Base-by-base conservation (phyloP, 2,797 vertebrate genomes). In the Anomalospiza imberbis region DNA sequence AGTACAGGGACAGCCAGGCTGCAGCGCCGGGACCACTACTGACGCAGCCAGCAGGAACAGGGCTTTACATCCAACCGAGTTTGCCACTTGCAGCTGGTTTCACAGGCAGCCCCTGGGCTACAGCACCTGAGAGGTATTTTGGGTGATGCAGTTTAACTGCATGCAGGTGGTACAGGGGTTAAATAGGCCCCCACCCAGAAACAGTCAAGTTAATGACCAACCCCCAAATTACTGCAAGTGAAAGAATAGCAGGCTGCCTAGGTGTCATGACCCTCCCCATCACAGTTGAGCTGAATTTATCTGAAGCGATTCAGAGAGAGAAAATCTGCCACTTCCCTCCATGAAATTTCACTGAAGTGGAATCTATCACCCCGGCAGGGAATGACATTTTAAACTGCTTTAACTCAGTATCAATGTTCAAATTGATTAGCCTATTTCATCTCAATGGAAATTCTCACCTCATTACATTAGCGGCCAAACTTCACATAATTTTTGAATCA, bases 391-490 rank as follows among this genome's bases (percentile, higher is more conserved):
- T 96, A 93, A 96, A 97, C 74, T 50, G 68, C 93, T 95, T 91
- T 90, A 89, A 82, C 84, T 94, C 40, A 13, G 77, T 91, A 94
- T 86, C 93, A 93, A 3, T 95, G 93, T 89, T 95, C 88, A 87
- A 91, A 96, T 74, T 95, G 94, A 96, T 96, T 87, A 96, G 91
- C 68, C 75, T 89, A 40, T 91, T 96, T 94, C 45, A 91, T 89
- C 81, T 95, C 95, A 92, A 79, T 74, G 84, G 92, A 97, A 96
- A 94, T 89, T 93, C 78, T 95, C 86, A 94, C 93, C 89, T 94
- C 92, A 77, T 96, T 94, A 92, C 94, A 80, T 94, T 91, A 95
- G 85, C 36, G 4, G 83, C 88, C 76, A 86, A 94, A 88, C 77
- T 86, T 95, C 88, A 95, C 93, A 90, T 90, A 95, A 75, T 81